Evolutionary conservation across 2,888 invertebrate species (phyloP).

Genomic region (Rotaria sp.): DNA sequence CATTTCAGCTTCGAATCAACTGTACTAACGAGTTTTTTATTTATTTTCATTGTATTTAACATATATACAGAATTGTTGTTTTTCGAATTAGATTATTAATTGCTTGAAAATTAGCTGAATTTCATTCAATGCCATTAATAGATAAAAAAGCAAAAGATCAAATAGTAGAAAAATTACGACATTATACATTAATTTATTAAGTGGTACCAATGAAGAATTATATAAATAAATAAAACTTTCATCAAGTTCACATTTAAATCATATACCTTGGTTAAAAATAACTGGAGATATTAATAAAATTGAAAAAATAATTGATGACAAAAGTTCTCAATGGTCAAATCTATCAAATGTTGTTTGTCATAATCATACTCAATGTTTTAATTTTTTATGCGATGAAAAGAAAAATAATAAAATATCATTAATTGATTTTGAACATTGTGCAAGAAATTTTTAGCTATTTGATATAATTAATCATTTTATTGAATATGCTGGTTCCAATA

Average conservation of each 20-base stretch:
- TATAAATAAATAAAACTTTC: neutral
- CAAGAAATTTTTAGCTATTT: neutral
- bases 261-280: neutral
- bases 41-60: too few species aligned
- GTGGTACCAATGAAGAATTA: neutral
- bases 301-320: neutral
- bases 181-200: neutral
- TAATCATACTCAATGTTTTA: neutral
- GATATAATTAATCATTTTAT: neutral
- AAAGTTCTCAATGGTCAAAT: neutral
- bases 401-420: neutral
- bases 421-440: conserved; percentile 8
- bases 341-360: neutral
- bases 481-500: neutral
- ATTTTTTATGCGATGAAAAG: neutral
- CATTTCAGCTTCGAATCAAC: too few species aligned
- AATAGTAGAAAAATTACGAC: neutral
- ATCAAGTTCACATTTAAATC: neutral
- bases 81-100: neutral
- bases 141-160: neutral
- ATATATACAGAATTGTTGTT: too few species aligned
- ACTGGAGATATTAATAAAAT: neutral
- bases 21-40: too few species aligned
- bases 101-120: neutral
- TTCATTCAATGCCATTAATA: neutral